Conservation (phyloP, 1,140 invertebrate genomes). For the Triops cancriformis region DNA sequence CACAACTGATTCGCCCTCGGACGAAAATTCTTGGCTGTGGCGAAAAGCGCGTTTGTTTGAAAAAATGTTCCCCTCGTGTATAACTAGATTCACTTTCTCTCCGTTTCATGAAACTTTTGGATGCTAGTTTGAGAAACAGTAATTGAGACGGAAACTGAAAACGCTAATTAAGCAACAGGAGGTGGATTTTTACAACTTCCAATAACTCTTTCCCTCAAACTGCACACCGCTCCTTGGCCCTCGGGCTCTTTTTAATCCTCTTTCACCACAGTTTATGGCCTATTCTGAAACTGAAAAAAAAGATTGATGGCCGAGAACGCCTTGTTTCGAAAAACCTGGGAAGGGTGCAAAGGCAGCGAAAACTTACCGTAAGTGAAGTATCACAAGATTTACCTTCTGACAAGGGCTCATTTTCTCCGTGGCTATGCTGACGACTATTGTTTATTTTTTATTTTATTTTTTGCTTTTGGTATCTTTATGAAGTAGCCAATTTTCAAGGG, state of each 20-base stretch:
- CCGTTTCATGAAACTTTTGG: background rate
- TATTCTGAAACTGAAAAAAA: background rate
- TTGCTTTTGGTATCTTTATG: too few relatives aligned
- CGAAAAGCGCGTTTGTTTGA: too few relatives aligned
- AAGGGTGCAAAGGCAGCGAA: too few relatives aligned
- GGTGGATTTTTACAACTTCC: background rate
- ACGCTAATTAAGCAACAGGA: background rate
- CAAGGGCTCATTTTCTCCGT: too few relatives aligned
- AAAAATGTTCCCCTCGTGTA: too few relatives aligned
- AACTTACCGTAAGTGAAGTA: too few relatives aligned
- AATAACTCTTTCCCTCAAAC: background rate
- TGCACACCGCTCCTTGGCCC: background rate
- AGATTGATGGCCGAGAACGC: background rate
- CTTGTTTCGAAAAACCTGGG: background rate
- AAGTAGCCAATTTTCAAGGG: too few relatives aligned
- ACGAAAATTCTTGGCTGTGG: too few relatives aligned
- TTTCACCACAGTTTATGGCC: background rate
- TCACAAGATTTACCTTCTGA: too few relatives aligned
- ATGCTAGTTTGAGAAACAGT: constrained; percentile 16
- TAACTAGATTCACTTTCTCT: background rate
- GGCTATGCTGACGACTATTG: too few relatives aligned
- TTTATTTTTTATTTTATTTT: too few relatives aligned
- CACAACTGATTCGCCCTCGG: too few relatives aligned
- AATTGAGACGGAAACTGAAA: background rate
- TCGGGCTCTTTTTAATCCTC: background rate